phyloP scores from a whole-genome alignment of 1,140 invertebrate genomes.

The Temnothorax nylanderi region DNA sequence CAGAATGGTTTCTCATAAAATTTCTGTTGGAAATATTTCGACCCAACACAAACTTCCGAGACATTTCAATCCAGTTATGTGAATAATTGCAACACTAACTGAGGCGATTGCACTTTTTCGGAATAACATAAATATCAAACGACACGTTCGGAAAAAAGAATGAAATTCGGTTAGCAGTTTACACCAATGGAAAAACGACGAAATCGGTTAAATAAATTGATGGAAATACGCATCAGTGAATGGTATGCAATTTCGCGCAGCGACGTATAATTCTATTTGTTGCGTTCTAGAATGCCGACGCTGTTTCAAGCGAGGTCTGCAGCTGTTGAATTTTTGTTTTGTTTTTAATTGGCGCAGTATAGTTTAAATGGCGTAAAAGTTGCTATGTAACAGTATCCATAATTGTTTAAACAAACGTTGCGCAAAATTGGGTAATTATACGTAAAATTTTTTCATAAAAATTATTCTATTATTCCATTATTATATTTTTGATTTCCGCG shows the following conservation, averaged over 20 bases:
- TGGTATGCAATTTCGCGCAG: conserved; percentile 45
- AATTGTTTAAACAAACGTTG: conserved; percentile 44
- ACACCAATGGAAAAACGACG: conserved; percentile 35
- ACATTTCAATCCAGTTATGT: conserved; percentile 45
- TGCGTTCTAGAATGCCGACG: conserved; percentile 44
- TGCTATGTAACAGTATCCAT: conserved; percentile 18
- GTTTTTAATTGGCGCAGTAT: conserved; percentile 31
- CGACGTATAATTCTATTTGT: conserved; percentile 55
- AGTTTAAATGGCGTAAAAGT: conserved; percentile 42
- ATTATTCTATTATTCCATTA: conserved; percentile 12
- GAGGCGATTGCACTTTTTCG: conserved; percentile 22
- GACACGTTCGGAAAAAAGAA: conserved; percentile 14
- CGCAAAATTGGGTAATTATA: conserved; percentile 25
- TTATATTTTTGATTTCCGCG: conserved; percentile 2
- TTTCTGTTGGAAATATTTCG: conserved; percentile 31
- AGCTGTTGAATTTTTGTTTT: conserved; percentile 38
- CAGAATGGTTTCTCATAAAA: conserved; percentile 28
- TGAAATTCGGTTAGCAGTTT: conserved; percentile 38
- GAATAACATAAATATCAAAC: conserved; percentile 39
- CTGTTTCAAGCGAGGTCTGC: conserved; percentile 27
- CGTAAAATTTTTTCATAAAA: conserved; percentile 14
- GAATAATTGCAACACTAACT: conserved; percentile 35
- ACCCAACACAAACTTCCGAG: conserved; percentile 20
- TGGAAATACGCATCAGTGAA: conserved; percentile 52
- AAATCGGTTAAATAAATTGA: conserved; percentile 46